Base-by-base conservation (phyloP, 2,113 vertebrate species). In the Scopus umbretta region DNA sequence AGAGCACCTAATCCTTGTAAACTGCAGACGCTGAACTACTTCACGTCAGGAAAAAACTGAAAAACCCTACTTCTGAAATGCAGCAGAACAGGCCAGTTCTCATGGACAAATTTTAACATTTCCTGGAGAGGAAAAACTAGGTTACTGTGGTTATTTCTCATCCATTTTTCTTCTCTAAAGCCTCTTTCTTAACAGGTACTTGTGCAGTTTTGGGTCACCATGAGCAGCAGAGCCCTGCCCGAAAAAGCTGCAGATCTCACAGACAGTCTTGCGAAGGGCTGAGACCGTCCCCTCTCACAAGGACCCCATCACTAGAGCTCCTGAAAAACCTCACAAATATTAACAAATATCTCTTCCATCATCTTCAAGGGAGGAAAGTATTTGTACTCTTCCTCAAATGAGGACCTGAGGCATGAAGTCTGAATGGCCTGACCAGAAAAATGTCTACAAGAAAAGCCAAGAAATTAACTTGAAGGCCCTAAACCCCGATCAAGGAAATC, bases 361-460 rank as follows among this genome's bases (percentile, higher is more conserved):
- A 0, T 3, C 42, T 34, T 18, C 3, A n/a, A 53, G 42, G 16
- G n/a, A 55, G 40, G 17, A 8, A 90, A 81, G 34, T 2, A 20
- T 30, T 50, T 34, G 34, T 7, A 4, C 30, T 86, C 49, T 63
- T 53, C 40, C 75, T 74, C 74, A 74, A 20, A 71, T 0, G 17
- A 88, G 16, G 62, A 70, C 47, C 56, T 10, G 22, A 82, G 23
- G 56, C 82, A 43, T 2, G 0, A 90, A 70, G 29, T 5, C 71
- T 34, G 47, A 74, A 67, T 23, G 50, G 67, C 34, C 20, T 17
- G 55, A 66, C 8, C 62, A 91, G 42, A 80, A 55, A 73, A 36
- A 61, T 42, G 52, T 11, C 79, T 30, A 0, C 20, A 29, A 49
- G 10, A 32, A 68, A 68, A 84, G 68, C 26, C 85, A 88, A 80